Conservation (phyloP, 2,888 invertebrate species). For the Tetropium fuscum region DNA sequence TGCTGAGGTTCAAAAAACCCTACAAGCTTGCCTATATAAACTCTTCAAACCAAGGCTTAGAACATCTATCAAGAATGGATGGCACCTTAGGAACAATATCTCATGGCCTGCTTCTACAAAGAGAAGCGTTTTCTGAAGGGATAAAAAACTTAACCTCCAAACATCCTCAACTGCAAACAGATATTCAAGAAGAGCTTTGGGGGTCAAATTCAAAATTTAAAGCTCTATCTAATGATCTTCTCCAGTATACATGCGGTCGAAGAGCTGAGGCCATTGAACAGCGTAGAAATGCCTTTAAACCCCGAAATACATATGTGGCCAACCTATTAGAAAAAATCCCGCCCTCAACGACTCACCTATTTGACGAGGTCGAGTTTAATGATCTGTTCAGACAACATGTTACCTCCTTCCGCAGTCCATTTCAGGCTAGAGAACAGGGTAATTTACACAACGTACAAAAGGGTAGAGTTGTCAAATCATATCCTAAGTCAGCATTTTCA, state of each 20-base stretch:
- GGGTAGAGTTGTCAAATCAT: not conserved
- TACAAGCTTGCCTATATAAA: not conserved
- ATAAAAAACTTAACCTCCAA: conserved; percentile 4
- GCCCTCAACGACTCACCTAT: conserved; percentile 6
- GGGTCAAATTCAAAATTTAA: conserved; percentile 10
- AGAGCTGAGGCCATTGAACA: conserved; percentile 19
- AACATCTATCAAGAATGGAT: conserved; percentile 6
- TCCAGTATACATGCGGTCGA: conserved; percentile 28
- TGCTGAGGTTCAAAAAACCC: conserved; percentile 15
- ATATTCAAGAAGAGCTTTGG: conserved; percentile 4
- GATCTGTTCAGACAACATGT: conserved; percentile 5
- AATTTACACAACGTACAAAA: not conserved
- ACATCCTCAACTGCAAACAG: conserved; percentile 5
- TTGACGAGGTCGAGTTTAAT: not conserved
- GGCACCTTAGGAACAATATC: conserved; percentile 5
- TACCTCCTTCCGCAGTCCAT: not conserved
- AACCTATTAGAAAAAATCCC: conserved; percentile 8
- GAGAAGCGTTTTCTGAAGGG: conserved; percentile 19
- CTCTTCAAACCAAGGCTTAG: not conserved
- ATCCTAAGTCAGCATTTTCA: not conserved
- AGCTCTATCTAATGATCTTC: conserved; percentile 17
- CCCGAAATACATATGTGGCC: not conserved
- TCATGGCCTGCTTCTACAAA: conserved; percentile 30
- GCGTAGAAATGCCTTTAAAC: conserved; percentile 3
- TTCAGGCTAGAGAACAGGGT: not conserved